Conservation (phyloP, 1,140 invertebrate species). For the Drosophila chauvacae region DNA sequence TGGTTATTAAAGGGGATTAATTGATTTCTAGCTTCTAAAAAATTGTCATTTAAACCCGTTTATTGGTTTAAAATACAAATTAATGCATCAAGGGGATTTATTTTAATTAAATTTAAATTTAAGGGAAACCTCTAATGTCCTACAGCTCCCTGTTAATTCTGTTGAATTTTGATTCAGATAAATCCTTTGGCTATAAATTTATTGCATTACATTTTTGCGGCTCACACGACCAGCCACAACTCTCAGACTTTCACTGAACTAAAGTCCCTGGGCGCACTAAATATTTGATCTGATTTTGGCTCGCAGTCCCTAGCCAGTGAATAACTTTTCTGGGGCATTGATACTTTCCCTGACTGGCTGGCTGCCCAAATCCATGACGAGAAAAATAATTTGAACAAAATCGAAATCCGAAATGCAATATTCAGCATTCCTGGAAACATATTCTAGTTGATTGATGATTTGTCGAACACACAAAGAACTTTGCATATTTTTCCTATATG, state of each 20-base stretch:
- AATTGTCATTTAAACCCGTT: too few species aligned
- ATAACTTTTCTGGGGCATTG: conserved; percentile 12
- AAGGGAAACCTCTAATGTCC: too few species aligned
- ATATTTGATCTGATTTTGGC: conserved; percentile 14
- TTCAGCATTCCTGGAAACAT: conserved; percentile 36
- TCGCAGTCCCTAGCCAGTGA: not conserved
- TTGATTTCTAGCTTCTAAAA: too few species aligned
- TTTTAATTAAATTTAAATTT: too few species aligned
- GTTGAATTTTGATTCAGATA: not conserved
- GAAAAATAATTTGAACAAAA: conserved; percentile 45
- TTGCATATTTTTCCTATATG: conserved; percentile 26
- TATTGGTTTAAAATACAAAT: not conserved
- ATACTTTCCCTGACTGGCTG: conserved; percentile 5
- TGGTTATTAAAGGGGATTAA: too few species aligned
- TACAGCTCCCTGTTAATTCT: not conserved
- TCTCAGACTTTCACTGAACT: not conserved
- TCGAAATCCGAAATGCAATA: conserved; percentile 54
- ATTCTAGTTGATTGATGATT: conserved; percentile 37
- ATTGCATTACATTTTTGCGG: conserved; percentile 13
- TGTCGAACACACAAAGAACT: conserved; percentile 14
- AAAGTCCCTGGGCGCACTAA: conserved; percentile 6
- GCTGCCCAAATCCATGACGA: not conserved
- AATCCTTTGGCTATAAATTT: not conserved
- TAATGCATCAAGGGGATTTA: not conserved
- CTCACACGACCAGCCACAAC: not conserved